phyloP scores from a whole-genome alignment of 30 jellyfish, hydroid and myxozoan genomes.

The Turritopsis dohrnii region DNA sequence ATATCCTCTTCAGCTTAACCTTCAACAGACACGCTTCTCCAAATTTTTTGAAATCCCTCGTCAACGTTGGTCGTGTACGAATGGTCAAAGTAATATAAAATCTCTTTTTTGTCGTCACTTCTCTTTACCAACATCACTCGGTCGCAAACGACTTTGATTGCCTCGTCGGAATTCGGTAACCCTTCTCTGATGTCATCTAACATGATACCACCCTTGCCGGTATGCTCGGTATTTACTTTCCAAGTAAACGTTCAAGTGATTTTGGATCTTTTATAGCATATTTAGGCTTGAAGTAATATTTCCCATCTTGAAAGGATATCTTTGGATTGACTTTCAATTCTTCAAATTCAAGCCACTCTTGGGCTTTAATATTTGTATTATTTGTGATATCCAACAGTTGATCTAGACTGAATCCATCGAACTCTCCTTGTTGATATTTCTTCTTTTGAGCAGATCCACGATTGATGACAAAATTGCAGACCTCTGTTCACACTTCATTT shows the following conservation, averaged over 20 bases:
- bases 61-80: constrained; percentile 68
- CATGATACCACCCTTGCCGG: constrained; percentile 86
- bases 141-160: constrained; percentile 62
- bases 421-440: constrained; percentile 50
- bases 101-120: constrained; percentile 83
- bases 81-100: constrained; percentile 63
- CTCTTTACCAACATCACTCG: constrained; percentile 74
- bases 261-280: constrained; percentile 68
- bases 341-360: constrained; percentile 74
- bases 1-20: constrained; percentile 96
- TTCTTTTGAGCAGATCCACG: constrained; percentile 68
- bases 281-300: constrained; percentile 80
- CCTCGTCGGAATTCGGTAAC: constrained; percentile 90
- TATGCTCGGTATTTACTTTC: constrained; percentile 66
- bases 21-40: constrained; percentile 97
- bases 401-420: constrained; percentile 59
- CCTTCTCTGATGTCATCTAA: constrained; percentile 92
- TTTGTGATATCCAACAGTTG: constrained; percentile 77
- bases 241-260: constrained; percentile 69
- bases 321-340: constrained; percentile 74
- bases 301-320: constrained; percentile 61
- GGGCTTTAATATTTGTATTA: constrained; percentile 75
- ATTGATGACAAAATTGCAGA: constrained; percentile 74
- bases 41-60: constrained; percentile 85
- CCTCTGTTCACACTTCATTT: constrained; percentile 55